Conservation (phyloP, 2,113 vertebrate genomes). For the Thymallus thymallus region DNA sequence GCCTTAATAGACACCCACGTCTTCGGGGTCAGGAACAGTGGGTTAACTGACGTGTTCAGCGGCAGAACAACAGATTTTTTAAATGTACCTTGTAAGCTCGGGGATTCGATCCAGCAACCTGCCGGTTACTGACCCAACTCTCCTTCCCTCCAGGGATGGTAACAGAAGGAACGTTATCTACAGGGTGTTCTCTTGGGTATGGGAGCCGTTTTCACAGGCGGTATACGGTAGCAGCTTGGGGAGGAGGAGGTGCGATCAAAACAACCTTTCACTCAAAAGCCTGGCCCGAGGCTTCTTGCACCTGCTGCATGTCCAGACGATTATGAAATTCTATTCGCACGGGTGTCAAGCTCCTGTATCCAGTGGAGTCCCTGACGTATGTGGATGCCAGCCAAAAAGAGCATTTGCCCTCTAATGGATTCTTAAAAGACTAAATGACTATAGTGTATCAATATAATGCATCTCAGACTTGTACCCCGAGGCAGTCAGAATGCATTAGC, state of each 20-base stretch:
- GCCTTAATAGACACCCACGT: too few species aligned
- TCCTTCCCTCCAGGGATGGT: too few species aligned
- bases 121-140: too few species aligned
- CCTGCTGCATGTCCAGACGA: constrained; percentile 6
- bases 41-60: too few species aligned
- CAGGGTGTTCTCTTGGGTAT: background rate
- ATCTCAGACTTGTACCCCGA: background rate
- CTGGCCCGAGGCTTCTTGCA: constrained; percentile 17
- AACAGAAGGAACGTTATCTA: background rate
- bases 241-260: constrained; percentile 23
- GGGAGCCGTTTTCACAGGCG: constrained; percentile 25
- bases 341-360: background rate
- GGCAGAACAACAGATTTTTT: too few species aligned
- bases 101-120: too few species aligned
- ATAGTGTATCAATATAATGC: constrained; percentile 18
- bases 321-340: constrained; percentile 13
- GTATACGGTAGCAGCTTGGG: background rate
- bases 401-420: constrained; percentile 35
- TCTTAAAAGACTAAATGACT: background rate
- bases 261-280: constrained; percentile 28
- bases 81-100: too few species aligned
- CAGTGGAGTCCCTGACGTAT: background rate
- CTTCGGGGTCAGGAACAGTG: too few species aligned
- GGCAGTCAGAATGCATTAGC: constrained; percentile 20
- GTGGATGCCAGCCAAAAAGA: constrained; percentile 43